Percentiles rank a stretch among this genome's conserved stretches.
These are phyloP conservation scores for Lonchura striata DNA, from an alignment of 2,113 vertebrate genomes.

Conservation along the genomic window DNA sequence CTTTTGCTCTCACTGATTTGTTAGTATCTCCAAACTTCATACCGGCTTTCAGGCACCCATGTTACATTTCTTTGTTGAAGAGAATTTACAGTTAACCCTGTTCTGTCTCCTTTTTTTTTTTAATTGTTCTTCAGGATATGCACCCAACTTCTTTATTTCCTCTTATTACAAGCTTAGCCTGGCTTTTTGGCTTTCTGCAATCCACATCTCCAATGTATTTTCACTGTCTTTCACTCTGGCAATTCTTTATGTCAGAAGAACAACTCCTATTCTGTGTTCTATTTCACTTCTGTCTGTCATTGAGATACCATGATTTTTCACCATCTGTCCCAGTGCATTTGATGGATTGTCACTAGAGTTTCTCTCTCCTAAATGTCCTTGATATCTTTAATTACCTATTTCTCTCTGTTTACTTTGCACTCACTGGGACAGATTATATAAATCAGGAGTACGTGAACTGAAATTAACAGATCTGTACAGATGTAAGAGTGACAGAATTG, in stretches of 20 bases:
- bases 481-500: neutral
- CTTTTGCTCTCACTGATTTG: neutral
- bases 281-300: slow-evolving; percentile 5
- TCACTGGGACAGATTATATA: neutral
- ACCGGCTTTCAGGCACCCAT: neutral
- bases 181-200: neutral
- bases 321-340: neutral
- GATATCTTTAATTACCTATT: slow-evolving; percentile 45
- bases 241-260: neutral
- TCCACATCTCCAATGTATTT: neutral
- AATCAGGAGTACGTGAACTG: neutral
- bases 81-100: neutral
- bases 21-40: neutral
- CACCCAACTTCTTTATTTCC: neutral
- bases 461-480: neutral
- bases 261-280: neutral
- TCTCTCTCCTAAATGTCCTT: slow-evolving; percentile 20
- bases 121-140: neutral
- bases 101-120: neutral
- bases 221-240: neutral
- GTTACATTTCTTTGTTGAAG: neutral
- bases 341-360: slow-evolving; percentile 34
- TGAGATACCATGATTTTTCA: neutral
- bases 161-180: neutral
- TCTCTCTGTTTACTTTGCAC: slow-evolving; percentile 29